These are phyloP conservation scores for Pyrrhopygopsis socrates DNA, from an alignment of 2,888 invertebrate species.

Conservation along the genomic window DNA sequence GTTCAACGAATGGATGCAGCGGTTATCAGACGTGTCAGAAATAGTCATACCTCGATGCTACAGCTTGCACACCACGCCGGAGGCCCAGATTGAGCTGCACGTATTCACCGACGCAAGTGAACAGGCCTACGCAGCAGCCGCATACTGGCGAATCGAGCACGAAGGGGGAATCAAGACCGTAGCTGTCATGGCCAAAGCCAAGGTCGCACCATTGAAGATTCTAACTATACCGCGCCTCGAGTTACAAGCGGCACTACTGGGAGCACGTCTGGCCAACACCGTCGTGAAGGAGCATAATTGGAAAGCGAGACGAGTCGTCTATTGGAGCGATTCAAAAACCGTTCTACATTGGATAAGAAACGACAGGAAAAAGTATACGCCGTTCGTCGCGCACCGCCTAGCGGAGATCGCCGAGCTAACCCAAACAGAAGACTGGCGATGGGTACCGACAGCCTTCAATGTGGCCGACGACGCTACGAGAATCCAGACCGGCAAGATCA, in stretches of 20 bases:
- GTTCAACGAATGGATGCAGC: not conserved
- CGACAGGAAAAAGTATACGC: constrained; percentile 32
- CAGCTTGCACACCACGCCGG: constrained; percentile 52
- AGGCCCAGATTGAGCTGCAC: constrained; percentile 74
- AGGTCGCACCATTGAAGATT: constrained; percentile 26
- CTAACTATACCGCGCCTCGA: constrained; percentile 26
- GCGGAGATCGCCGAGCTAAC: constrained; percentile 54
- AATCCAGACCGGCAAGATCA: not conserved
- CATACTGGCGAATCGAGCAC: constrained; percentile 10
- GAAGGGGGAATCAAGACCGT: not conserved
- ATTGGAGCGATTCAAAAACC: constrained; percentile 65
- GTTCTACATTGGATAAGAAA: constrained; percentile 59
- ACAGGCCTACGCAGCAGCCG: constrained; percentile 28
- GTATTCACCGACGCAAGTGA: constrained; percentile 47
- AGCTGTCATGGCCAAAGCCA: constrained; percentile 2
- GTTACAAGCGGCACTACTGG: constrained; percentile 31
- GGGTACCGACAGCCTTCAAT: constrained; percentile 1
- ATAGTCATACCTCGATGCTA: constrained; percentile 83
- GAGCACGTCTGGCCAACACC: constrained; percentile 27
- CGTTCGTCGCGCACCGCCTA: constrained; percentile 68
- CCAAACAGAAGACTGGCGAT: not conserved
- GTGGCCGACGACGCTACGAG: not conserved
- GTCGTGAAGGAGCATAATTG: constrained; percentile 49
- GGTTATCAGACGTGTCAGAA: not conserved
- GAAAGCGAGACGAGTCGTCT: constrained; percentile 5